These are phyloP conservation scores for Drosophila limbata DNA, from an alignment of 2,888 invertebrate species.

Conservation along the genomic window DNA sequence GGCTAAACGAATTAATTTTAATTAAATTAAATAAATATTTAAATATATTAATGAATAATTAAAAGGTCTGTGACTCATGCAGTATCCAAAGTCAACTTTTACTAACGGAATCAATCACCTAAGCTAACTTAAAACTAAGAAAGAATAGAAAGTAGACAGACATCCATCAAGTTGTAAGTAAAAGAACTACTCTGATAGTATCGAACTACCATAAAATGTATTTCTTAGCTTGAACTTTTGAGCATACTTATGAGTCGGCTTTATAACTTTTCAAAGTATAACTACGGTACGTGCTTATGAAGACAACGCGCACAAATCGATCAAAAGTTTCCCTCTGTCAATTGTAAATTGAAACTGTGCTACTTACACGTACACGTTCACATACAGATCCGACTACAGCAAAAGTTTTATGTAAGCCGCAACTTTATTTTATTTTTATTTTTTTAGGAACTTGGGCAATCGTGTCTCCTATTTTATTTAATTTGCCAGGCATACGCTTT, in stretches of 20 bases:
- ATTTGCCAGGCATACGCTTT: constrained; percentile 75
- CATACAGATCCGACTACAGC: background rate
- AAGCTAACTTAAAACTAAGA: background rate
- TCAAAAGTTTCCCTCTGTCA: constrained; percentile 57
- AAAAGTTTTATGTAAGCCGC: constrained; percentile 62
- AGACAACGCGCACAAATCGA: constrained; percentile 64
- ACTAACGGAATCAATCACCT: background rate
- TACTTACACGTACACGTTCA: constrained; percentile 29
- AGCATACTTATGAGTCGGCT: background rate
- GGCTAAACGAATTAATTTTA: background rate
- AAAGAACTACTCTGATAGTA: background rate
- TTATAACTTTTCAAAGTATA: constrained; percentile 13
- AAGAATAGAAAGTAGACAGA: background rate
- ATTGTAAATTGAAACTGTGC: constrained; percentile 41
- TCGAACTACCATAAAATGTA: background rate
- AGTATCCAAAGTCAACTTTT: background rate
- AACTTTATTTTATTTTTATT: constrained; percentile 49
- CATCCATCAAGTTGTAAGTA: background rate
- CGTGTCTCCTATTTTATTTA: constrained; percentile 69
- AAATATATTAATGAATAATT: too few species aligned
- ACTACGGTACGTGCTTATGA: constrained; percentile 57
- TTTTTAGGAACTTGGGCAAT: background rate
- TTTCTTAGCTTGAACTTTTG: background rate
- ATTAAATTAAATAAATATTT: too few species aligned
- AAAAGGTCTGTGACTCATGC: background rate